A percentile compares a stretch with the other conserved stretches of the same genome.
Evolutionary conservation across 2,797 vertebrate species (phyloP).

Genomic region (Gambusia yucatana): DNA sequence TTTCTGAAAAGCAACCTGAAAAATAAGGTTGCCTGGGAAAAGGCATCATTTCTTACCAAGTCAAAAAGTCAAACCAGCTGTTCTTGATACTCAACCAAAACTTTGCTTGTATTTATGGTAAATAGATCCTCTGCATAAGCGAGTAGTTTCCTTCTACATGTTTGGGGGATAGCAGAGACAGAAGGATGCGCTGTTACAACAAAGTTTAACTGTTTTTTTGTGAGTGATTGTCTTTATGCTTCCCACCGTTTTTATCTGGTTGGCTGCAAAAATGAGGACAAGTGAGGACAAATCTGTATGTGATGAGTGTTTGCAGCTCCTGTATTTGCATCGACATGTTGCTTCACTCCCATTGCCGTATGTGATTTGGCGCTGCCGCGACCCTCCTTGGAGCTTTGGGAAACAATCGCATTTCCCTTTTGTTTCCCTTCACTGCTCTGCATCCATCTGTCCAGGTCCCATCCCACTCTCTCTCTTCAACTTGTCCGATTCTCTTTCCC

Average conservation of each 20-base stretch:
- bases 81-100: not conserved
- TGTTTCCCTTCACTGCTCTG: conserved; percentile 49
- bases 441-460: conserved; percentile 57
- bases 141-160: not conserved
- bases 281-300: conserved; percentile 59
- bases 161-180: conserved; percentile 2
- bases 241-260: conserved; percentile 70
- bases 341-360: conserved; percentile 57
- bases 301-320: conserved; percentile 35
- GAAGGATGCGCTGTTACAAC: conserved; percentile 28
- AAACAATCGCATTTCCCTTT: conserved; percentile 72
- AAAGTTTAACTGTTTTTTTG: conserved; percentile 45
- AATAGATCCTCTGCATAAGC: not conserved
- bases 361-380: conserved; percentile 66
- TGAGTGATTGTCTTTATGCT: conserved; percentile 70
- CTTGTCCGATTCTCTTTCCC: conserved; percentile 46
- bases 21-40: not conserved
- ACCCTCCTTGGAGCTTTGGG: conserved; percentile 66
- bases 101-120: not conserved
- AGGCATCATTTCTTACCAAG: not conserved
- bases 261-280: conserved; percentile 61
- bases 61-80: not conserved
- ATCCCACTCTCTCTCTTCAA: conserved; percentile 40
- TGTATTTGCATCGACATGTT: conserved; percentile 54
- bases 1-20: not conserved